Percentiles rank a stretch among this genome's conserved stretches.
Conservation (phyloP, 2,113 vertebrate species). For the Nycticebus coucang region DNA sequence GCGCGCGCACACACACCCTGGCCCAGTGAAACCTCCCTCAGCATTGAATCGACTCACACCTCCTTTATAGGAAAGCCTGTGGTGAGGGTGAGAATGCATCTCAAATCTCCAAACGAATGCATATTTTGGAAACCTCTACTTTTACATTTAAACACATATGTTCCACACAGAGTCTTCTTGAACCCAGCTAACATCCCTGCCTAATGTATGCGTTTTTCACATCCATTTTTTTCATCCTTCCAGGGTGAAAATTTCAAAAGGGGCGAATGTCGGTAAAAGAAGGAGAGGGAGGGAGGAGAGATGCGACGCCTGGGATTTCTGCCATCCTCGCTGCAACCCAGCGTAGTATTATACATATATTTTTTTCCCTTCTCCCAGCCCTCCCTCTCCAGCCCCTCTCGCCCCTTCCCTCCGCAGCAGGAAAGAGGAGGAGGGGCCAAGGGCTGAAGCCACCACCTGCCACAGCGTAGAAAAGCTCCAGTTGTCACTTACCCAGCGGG, state of each 20-base stretch:
- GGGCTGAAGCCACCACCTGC: constrained; percentile 57
- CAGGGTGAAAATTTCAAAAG: constrained; percentile 45
- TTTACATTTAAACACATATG: not conserved
- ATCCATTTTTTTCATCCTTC: constrained; percentile 36
- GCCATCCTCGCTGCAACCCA: constrained; percentile 9
- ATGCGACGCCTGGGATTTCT: constrained; percentile 15
- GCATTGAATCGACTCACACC: not conserved
- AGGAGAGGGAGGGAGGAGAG: not conserved
- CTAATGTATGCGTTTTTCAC: constrained; percentile 40
- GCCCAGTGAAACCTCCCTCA: not conserved
- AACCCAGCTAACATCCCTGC: not conserved
- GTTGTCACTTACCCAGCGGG: constrained; percentile 86
- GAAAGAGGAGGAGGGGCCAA: constrained; percentile 49
- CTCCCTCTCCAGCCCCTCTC: not conserved
- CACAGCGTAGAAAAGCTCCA: constrained; percentile 38
- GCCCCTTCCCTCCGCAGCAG: not conserved
- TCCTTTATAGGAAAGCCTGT: not conserved
- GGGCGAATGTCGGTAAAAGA: not conserved
- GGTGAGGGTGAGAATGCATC: not conserved
- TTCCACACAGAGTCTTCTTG: not conserved
- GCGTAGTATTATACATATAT: not conserved
- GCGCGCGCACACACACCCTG: no score
- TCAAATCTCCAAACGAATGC: not conserved
- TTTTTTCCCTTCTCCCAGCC: not conserved
- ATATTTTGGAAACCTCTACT: not conserved